Base-by-base conservation (phyloP, 2,797 vertebrate genomes). In the Sarcoramphus papa region DNA sequence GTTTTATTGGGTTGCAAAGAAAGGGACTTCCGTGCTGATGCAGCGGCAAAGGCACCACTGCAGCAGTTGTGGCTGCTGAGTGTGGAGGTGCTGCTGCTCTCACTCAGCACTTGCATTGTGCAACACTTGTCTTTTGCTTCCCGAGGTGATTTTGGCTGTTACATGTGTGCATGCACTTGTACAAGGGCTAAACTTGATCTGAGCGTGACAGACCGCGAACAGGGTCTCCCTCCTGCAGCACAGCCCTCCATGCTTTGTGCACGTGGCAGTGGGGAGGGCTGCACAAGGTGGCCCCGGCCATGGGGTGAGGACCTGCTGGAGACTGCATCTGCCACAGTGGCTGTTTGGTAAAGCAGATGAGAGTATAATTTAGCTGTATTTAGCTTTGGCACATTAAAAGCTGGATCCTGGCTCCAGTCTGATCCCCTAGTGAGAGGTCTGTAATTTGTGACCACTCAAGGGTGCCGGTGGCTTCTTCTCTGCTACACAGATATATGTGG, bases 401-500 rank as follows among this genome's bases (percentile, higher is more conserved):
- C 85, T 63, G 88, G 51, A 68, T 92, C 35, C 83, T 88, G 88
- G 88, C 93, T 88, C 57, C 64, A 41, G 48, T n/a, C 56, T 25
- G 53, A 22, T 70, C 64, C 74, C 85, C 81, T 33, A n/a, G 33
- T 40, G 74, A 96, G 85, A 79, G 33, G 8, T 60, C 67, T 94
- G 69, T 77, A 76, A 87, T 94, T 88, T 82, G 76, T 90, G 90
- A 51, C 43, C 53, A 47, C 65, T 81, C 92, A 65, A 72, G 85
- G 76, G 73, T 92, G 70, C 83, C 5, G 8, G 14, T 0, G 37
- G 60, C 56, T 53, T 56, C 67, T 47, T 56, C 69, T 84, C 24
- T 45, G 45, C 60, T 68, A 35, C 18, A 0, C 9, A 40, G 64
- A 13, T 31, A 3, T 2, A 1, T 6, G 43, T 65, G 0, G 1